Evolutionary conservation across 2,797 vertebrate species (phyloP).

Genomic region (Crax fasciolata): DNA sequence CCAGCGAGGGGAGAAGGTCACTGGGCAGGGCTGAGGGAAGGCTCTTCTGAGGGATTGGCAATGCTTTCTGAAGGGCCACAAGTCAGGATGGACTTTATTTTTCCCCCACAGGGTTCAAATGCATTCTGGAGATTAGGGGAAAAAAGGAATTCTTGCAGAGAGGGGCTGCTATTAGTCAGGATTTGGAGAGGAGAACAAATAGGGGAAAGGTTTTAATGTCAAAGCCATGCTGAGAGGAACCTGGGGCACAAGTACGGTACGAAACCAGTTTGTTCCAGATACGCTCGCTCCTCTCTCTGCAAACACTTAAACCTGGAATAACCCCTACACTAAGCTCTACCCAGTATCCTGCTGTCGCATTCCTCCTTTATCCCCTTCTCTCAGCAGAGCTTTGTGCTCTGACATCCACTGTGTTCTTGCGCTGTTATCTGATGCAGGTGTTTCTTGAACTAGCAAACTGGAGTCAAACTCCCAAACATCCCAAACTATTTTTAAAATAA

Average conservation of each 20-base stretch:
- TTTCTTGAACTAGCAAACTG: not conserved
- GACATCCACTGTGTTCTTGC: not conserved
- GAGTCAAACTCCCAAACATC: not conserved
- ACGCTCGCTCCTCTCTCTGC: not conserved
- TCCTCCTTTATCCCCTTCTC: slow-evolving; percentile 37
- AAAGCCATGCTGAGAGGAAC: slow-evolving; percentile 6
- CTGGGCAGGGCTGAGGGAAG: not conserved
- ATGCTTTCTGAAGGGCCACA: not conserved
- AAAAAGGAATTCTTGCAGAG: not conserved
- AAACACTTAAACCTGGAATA: slow-evolving; percentile 34
- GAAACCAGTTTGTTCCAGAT: not conserved
- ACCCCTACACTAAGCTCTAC: not conserved
- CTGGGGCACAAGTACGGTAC: not conserved
- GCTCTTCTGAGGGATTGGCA: not conserved
- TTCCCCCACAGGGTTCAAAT: not conserved
- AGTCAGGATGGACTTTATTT: not conserved
- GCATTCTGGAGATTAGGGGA: not conserved
- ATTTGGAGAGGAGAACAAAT: slow-evolving; percentile 8
- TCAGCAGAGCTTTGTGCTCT: not conserved
- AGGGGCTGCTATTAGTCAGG: not conserved
- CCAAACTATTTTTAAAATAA: not conserved
- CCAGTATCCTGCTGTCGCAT: slow-evolving; percentile 9
- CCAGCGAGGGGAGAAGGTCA: not conserved
- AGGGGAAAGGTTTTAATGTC: slow-evolving; percentile 1
- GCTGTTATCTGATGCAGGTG: not conserved